Evolutionary conservation across 2,113 vertebrate genomes (phyloP), one percentile per base, ranked within the genome.

Genomic region (Morone saxatilis): DNA sequence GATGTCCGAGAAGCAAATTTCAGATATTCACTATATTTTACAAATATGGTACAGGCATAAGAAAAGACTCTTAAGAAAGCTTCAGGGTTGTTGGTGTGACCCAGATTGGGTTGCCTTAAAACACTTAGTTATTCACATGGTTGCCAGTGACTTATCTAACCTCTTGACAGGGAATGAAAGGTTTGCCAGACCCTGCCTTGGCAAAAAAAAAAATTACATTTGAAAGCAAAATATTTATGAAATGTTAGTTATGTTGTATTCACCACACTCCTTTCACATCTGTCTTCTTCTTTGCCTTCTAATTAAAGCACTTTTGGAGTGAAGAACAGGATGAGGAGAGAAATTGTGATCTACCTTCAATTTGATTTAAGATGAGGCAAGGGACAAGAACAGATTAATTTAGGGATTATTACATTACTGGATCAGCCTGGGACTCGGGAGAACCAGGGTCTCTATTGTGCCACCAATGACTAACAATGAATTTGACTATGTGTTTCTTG

Each of bases 401-500:
- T 22, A 57, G 78, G 83, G 68, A 72, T 50, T 70, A 77, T 68
- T 53, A 56, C 40, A 36, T 71, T 67, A 72, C 54, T 77, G 20
- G 61, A 79, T 88, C 74, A 20, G 54, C 67, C 51, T 70, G 67
- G 62, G 53, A 74, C 77, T 76, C 25, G 31, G 65, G 73, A 83
- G 11, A 68, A 45, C 31, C 40, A 22, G 62, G 65, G 60, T 90
- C 79, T 88, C 57, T 77, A 60, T 54, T 89, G 86, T 88, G 76
- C 86, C 81, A 90, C 89, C 85, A 76, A 60, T 91, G 78, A 94
- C 91, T 91, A 92, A 92, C 82, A 76, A 85, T 93, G 71, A 81
- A 80, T 90, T 93, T 94, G 73, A 91, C 74, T 76, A 79, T 90
- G 84, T 83, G 86, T 91, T 90, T 90, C 84, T 89, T 92, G 90